phyloP scores from a whole-genome alignment of 2,113 vertebrate genomes.

The Ibidorhyncha struthersii region DNA sequence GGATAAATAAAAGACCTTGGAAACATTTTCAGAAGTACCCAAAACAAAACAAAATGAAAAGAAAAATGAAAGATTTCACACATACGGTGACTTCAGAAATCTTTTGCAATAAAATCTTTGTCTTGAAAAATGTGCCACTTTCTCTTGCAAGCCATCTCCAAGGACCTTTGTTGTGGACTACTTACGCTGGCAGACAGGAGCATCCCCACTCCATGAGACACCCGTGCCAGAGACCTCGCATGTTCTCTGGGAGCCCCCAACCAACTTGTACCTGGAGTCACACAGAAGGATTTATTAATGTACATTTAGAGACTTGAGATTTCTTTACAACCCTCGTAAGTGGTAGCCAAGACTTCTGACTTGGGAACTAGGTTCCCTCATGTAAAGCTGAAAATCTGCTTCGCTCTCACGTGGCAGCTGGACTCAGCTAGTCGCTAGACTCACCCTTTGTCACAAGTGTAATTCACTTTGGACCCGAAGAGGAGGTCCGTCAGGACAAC shows the following conservation, averaged over 20 bases:
- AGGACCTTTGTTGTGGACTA: not conserved
- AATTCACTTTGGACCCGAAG: constrained; percentile 44
- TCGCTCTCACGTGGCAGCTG: not conserved
- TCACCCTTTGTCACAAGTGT: constrained; percentile 71
- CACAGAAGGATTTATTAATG: not conserved
- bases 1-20: not conserved
- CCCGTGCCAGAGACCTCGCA: constrained; percentile 22
- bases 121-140: not conserved
- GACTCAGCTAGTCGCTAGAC: not conserved
- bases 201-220: constrained; percentile 16
- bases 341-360: not conserved
- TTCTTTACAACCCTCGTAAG: not conserved
- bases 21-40: not conserved
- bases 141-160: not conserved
- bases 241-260: constrained; percentile 24
- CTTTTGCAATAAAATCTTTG: not conserved
- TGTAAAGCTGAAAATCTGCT: not conserved
- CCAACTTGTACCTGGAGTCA: constrained; percentile 35
- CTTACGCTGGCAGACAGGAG: constrained; percentile 53
- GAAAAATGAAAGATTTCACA: not conserved
- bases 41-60: not conserved
- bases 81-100: not conserved
- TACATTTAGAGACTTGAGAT: not conserved
- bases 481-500: not conserved
- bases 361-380: not conserved